phyloP scores from a whole-genome alignment of 2,797 vertebrate species.

The Sibirionetta formosa region DNA sequence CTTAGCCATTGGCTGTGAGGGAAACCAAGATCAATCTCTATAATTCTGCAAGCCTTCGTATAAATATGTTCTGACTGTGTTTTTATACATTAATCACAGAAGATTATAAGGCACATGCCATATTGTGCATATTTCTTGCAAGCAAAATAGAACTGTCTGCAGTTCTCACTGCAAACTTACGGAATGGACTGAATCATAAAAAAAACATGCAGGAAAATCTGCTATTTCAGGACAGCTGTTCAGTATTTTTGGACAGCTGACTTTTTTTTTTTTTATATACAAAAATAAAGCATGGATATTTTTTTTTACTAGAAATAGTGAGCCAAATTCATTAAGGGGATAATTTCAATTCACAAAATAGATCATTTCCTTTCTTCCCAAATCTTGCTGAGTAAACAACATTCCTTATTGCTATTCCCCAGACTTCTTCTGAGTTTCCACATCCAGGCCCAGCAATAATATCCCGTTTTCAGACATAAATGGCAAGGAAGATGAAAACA shows the following conservation, averaged over 20 bases:
- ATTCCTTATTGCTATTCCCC: slow-evolving; percentile 16
- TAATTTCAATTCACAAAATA: slow-evolving; percentile 63
- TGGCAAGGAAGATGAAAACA: not conserved
- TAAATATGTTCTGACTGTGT: slow-evolving; percentile 56
- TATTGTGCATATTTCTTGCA: slow-evolving; percentile 46
- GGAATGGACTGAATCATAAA: slow-evolving; percentile 60
- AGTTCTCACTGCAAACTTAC: slow-evolving; percentile 49
- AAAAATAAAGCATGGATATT: slow-evolving; percentile 31
- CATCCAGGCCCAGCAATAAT: not conserved
- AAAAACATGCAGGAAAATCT: slow-evolving; percentile 44
- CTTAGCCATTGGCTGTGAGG: slow-evolving; percentile 48
- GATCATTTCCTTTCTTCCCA: slow-evolving; percentile 47
- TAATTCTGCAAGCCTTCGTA: slow-evolving; percentile 50
- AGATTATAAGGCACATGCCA: slow-evolving; percentile 59
- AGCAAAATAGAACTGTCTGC: slow-evolving; percentile 56
- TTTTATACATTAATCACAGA: slow-evolving; percentile 77
- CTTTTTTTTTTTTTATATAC: not conserved
- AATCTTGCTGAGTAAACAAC: slow-evolving; percentile 49
- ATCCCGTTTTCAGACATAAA: not conserved
- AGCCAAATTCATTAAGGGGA: slow-evolving; percentile 49
- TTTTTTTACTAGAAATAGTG: slow-evolving; percentile 12
- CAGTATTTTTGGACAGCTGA: slow-evolving; percentile 54
- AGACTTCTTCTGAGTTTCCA: not conserved
- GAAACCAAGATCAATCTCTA: slow-evolving; percentile 66
- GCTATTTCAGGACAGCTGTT: slow-evolving; percentile 67